These are phyloP conservation scores for Ginglymostoma cirratum DNA, from an alignment of 2,113 vertebrate genomes.

Conservation along the genomic window DNA sequence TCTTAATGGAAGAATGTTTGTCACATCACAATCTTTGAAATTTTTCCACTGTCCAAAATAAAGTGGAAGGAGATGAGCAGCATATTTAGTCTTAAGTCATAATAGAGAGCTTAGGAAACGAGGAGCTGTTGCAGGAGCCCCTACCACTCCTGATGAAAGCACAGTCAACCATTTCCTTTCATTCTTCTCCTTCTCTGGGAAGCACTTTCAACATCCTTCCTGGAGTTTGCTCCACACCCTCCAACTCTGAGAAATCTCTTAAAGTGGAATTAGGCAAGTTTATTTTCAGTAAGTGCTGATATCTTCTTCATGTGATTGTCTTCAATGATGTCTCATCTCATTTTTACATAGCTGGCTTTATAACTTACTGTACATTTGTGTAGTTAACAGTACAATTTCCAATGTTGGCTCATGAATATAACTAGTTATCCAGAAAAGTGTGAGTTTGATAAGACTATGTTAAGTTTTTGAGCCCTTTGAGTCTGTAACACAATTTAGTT, in stretches of 20 bases:
- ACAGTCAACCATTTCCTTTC: slow-evolving; percentile 55
- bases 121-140: slow-evolving; percentile 52
- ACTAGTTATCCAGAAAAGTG: slow-evolving; percentile 10
- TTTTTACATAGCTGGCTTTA: slow-evolving; percentile 17
- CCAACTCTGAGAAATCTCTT: slow-evolving; percentile 46
- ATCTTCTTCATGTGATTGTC: slow-evolving; percentile 44
- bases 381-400: too few species aligned
- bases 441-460: neutral
- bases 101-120: slow-evolving; percentile 40
- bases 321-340: slow-evolving; percentile 29
- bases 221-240: slow-evolving; percentile 46
- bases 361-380: neutral
- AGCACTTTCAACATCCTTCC: slow-evolving; percentile 58
- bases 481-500: neutral
- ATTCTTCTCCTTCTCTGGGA: slow-evolving; percentile 63
- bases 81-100: neutral
- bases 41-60: neutral
- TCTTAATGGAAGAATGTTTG: slow-evolving; percentile 14
- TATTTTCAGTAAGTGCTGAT: slow-evolving; percentile 45
- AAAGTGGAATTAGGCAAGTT: slow-evolving; percentile 42
- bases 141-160: slow-evolving; percentile 51
- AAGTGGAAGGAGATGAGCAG: slow-evolving; percentile 15
- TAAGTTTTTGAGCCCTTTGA: neutral
- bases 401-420: neutral
- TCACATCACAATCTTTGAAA: neutral